Evolutionary conservation across 2,888 invertebrate species (phyloP).

Genomic region (Rosalia funebris): DNA sequence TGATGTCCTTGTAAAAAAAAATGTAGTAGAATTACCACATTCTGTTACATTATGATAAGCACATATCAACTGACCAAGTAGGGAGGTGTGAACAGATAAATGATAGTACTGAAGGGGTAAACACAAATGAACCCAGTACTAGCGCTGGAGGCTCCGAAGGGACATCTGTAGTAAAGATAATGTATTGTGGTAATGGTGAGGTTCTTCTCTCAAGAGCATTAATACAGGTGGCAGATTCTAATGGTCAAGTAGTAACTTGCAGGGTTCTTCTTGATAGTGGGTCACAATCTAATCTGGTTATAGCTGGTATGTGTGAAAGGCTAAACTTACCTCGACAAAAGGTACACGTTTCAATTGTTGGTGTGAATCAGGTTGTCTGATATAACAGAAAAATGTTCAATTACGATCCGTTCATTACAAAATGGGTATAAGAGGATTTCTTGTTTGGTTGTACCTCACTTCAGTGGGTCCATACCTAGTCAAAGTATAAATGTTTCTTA

Average conservation of each 20-base stretch:
- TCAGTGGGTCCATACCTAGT: not conserved
- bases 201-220: slow-evolving; percentile 18
- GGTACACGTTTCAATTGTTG: not conserved
- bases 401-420: not conserved
- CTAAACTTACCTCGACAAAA: not conserved
- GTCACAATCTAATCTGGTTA: not conserved
- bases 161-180: too few relatives aligned
- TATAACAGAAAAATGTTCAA: not conserved
- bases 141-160: too few relatives aligned
- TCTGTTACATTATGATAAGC: not conserved
- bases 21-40: not conserved
- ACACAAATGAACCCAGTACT: not conserved
- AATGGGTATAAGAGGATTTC: not conserved
- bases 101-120: not conserved
- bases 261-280: slow-evolving; percentile 21
- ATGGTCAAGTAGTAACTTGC: too few relatives aligned
- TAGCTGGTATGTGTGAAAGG: too few relatives aligned
- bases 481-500: not conserved
- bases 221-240: not conserved
- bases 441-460: slow-evolving; percentile 5
- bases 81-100: too few relatives aligned
- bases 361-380: not conserved
- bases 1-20: not conserved
- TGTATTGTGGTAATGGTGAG: too few relatives aligned
- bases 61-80: too few relatives aligned